Evolutionary conservation across 2,888 invertebrate species (phyloP).

Genomic region (Hydropsyche betteni): DNA sequence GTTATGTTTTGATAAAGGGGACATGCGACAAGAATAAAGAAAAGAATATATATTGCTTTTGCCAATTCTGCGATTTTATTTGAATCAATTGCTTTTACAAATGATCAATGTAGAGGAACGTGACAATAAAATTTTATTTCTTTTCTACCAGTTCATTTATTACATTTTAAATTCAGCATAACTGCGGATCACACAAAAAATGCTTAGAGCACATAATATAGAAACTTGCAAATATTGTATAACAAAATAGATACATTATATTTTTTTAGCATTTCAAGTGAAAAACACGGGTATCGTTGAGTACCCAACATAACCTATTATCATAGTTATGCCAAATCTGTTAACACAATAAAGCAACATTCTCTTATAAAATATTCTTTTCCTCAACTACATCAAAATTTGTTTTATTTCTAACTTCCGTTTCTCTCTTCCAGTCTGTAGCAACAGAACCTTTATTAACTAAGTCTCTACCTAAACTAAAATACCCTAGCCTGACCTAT

Average conservation of each 20-base stretch:
- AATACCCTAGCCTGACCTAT: constrained; percentile 69
- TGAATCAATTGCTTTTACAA: constrained; percentile 69
- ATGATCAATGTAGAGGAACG: constrained; percentile 70
- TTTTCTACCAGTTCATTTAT: constrained; percentile 68
- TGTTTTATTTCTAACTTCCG: constrained; percentile 63
- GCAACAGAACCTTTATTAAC: constrained; percentile 56
- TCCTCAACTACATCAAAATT: constrained; percentile 69
- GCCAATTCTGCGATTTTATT: constrained; percentile 67
- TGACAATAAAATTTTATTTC: constrained; percentile 68
- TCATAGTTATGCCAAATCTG: constrained; percentile 67
- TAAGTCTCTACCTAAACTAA: constrained; percentile 62
- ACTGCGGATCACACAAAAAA: constrained; percentile 66
- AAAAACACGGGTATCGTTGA: constrained; percentile 54
- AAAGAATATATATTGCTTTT: constrained; percentile 53
- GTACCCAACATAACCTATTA: constrained; percentile 61
- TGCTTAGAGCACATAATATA: constrained; percentile 68
- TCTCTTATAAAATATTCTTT: constrained; percentile 71
- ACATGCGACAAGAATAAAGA: neutral
- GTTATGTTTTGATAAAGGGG: too few species aligned
- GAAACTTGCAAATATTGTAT: constrained; percentile 69
- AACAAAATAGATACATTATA: constrained; percentile 69
- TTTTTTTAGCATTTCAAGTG: constrained; percentile 55
- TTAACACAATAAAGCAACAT: constrained; percentile 68
- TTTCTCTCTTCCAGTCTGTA: constrained; percentile 70
- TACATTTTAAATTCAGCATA: constrained; percentile 65